Percentiles rank a stretch among this genome's conserved stretches.
Evolutionary conservation across 1,140 invertebrate species (phyloP).

Genomic region (Archegozetes longisetosus): DNA sequence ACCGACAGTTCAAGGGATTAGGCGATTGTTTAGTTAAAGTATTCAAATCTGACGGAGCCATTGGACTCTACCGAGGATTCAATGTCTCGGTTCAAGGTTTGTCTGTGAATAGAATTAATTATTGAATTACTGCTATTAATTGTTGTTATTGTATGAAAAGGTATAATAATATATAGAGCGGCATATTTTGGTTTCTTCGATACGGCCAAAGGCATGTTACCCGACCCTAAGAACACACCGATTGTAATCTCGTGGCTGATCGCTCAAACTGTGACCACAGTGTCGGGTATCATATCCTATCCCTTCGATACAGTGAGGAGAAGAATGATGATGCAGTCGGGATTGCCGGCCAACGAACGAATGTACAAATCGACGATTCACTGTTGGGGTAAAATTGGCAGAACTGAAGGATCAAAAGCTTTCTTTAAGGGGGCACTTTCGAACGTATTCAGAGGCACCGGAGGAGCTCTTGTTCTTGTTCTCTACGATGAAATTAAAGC

Average conservation of each 20-base stretch:
- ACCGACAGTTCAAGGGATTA: constrained; percentile 71
- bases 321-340: constrained; percentile 85
- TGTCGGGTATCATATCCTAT: constrained; percentile 75
- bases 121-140: neutral
- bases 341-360: constrained; percentile 48
- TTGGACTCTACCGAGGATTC: constrained; percentile 81
- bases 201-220: constrained; percentile 67
- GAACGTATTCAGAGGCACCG: constrained; percentile 59
- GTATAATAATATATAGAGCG: constrained; percentile 34
- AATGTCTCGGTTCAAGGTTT: constrained; percentile 72
- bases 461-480: constrained; percentile 60
- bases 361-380: constrained; percentile 66
- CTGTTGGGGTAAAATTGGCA: constrained; percentile 59
- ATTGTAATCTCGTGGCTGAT: constrained; percentile 71
- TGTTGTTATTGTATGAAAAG: constrained; percentile 1
- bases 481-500: constrained; percentile 19
- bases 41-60: constrained; percentile 66
- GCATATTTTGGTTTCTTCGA: constrained; percentile 92
- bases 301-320: constrained; percentile 85
- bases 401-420: constrained; percentile 48
- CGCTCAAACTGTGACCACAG: constrained; percentile 66
- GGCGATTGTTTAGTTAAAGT: constrained; percentile 72
- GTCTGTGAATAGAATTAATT: constrained; percentile 33
- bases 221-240: constrained; percentile 63
- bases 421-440: constrained; percentile 72